phyloP scores from a whole-genome alignment of 1,140 invertebrate species.

The Onthophagus taurus region DNA sequence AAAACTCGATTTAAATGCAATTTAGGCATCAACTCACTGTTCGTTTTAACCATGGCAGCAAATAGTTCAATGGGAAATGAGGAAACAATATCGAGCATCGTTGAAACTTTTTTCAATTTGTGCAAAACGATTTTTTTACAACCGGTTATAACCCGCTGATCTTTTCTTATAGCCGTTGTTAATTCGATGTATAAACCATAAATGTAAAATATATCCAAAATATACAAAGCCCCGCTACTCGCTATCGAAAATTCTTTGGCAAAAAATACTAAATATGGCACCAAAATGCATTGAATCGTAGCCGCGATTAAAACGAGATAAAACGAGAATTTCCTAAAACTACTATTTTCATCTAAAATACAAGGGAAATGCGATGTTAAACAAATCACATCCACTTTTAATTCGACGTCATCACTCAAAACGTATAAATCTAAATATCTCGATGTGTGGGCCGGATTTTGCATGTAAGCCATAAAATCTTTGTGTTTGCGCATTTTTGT shows the following conservation, averaged over 20 bases:
- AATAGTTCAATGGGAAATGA: conserved; percentile 3
- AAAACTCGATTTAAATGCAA: conserved; percentile 5
- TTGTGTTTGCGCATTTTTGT: background rate
- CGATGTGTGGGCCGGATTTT: background rate
- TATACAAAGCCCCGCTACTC: background rate
- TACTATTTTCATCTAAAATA: conserved; percentile 1
- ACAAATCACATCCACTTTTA: conserved; percentile 8
- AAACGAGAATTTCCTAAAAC: conserved; percentile 1
- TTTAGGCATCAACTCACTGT: background rate
- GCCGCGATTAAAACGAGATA: background rate
- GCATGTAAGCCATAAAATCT: background rate
- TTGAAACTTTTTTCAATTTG: conserved; percentile 1
- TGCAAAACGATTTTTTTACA: background rate
- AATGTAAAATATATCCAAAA: conserved; percentile 8
- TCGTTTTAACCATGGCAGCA: background rate
- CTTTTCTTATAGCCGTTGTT: conserved; percentile 5
- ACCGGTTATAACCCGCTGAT: background rate
- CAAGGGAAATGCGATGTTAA: conserved; percentile 3
- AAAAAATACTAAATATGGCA: conserved; percentile 6
- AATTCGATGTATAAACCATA: conserved; percentile 6
- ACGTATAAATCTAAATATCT: conserved; percentile 8
- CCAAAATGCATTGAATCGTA: background rate
- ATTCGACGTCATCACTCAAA: conserved; percentile 7
- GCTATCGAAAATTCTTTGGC: background rate
- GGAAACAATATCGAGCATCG: conserved; percentile 4